Percentiles rank a stretch among this genome's conserved stretches.
phyloP scores from a whole-genome alignment of 2,113 vertebrate genomes.

The Microcebus ravelobensis region DNA sequence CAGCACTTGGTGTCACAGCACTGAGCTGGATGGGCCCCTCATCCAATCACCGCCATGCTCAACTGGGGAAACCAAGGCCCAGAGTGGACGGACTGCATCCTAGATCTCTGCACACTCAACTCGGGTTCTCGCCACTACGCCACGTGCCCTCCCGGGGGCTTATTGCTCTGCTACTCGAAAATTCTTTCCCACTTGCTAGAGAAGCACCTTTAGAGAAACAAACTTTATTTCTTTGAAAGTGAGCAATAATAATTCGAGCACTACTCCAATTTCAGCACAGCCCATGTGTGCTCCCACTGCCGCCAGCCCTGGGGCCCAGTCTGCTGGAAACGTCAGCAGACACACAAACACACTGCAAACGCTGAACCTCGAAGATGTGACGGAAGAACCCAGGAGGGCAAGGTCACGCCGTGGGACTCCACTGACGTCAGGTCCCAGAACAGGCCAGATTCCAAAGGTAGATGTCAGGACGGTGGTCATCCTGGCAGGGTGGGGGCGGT shows the following conservation, averaged over 20 bases:
- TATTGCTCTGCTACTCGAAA: fast-evolving
- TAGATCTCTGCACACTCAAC: fast-evolving
- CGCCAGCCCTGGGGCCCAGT: neutral
- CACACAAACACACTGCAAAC: neutral
- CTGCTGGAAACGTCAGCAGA: conserved; percentile 22
- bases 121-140: fast-evolving
- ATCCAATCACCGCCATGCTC: neutral
- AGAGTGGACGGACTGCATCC: neutral
- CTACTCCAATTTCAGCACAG: fast-evolving
- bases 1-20: fast-evolving
- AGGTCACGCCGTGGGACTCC: neutral
- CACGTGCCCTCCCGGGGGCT: fast-evolving
- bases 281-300: neutral
- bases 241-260: fast-evolving
- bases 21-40: neutral
- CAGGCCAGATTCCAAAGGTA: neutral
- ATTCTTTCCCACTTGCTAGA: neutral
- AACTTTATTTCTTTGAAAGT: neutral
- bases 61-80: neutral
- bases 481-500: fast-evolving
- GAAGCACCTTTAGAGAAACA: neutral
- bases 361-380: neutral
- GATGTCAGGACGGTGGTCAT: neutral
- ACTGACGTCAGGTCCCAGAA: neutral
- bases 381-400: neutral